phyloP scores from a whole-genome alignment of 1,140 invertebrate genomes.

The Drosophila ficusphila region DNA sequence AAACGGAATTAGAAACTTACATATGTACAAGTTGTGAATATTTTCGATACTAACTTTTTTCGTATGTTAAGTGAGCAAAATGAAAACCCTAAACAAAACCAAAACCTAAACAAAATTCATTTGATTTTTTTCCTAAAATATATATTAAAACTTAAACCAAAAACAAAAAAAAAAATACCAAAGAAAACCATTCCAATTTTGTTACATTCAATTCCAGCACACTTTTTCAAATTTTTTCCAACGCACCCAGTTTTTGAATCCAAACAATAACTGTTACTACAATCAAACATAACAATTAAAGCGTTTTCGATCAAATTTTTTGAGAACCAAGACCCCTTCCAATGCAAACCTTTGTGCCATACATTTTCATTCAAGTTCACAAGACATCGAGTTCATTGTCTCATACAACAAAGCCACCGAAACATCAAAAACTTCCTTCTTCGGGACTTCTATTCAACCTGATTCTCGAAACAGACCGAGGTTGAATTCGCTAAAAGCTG shows the following conservation, averaged over 20 bases:
- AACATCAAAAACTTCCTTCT: slow-evolving; percentile 32
- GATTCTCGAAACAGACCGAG: slow-evolving; percentile 9
- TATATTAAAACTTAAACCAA: slow-evolving; percentile 46
- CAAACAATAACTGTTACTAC: slow-evolving; percentile 45
- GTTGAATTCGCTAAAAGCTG: slow-evolving; percentile 5
- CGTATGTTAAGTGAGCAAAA: slow-evolving; percentile 47
- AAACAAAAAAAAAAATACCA: slow-evolving; percentile 32
- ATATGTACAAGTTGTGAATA: slow-evolving; percentile 59
- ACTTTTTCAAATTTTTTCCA: slow-evolving; percentile 77
- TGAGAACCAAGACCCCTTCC: slow-evolving; percentile 46
- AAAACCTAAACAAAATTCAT: slow-evolving; percentile 73
- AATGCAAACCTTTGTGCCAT: slow-evolving; percentile 36
- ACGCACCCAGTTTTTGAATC: slow-evolving; percentile 80
- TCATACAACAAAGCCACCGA: slow-evolving; percentile 36
- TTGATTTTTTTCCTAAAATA: slow-evolving; percentile 48
- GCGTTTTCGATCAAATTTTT: slow-evolving; percentile 60
- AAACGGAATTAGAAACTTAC: slow-evolving; percentile 19
- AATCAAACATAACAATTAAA: slow-evolving; percentile 28
- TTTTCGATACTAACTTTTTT: slow-evolving; percentile 38
- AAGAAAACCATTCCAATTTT: slow-evolving; percentile 56
- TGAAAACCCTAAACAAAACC: slow-evolving; percentile 39
- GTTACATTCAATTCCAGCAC: slow-evolving; percentile 80
- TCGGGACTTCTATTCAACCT: background rate
- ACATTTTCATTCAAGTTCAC: slow-evolving; percentile 26
- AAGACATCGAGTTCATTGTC: slow-evolving; percentile 40